Conservation (phyloP, 2,797 vertebrate genomes). For the Caiman crocodilus region DNA sequence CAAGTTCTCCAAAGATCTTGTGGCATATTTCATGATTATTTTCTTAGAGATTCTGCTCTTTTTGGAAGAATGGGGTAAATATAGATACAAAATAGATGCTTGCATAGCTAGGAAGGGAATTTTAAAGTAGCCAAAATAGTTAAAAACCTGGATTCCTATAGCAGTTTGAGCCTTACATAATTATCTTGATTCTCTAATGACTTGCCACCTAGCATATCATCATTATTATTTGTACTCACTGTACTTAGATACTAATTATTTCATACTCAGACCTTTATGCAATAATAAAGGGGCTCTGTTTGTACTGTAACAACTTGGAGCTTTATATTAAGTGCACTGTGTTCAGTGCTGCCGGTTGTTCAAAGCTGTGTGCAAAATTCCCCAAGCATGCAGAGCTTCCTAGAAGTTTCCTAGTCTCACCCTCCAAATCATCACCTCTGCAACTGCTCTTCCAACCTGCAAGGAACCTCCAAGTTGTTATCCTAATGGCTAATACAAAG, state of each 20-base stretch:
- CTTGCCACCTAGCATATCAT: neutral
- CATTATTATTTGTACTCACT: neutral
- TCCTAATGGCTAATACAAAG: neutral
- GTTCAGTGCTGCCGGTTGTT: no score
- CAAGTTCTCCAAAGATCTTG: neutral
- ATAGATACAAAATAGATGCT: rapidly evolving
- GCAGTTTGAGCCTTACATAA: rapidly evolving
- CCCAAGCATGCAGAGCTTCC: no score
- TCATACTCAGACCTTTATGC: no score
- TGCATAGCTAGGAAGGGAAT: neutral
- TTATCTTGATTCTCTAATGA: neutral
- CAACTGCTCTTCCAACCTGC: no score
- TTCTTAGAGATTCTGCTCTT: neutral
- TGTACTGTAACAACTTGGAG: no score
- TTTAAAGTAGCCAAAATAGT: neutral
- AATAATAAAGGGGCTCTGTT: no score
- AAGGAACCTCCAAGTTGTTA: no score
- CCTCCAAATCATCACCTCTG: no score
- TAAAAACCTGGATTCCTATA: neutral
- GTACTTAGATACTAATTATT: neutral
- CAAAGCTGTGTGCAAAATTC: no score
- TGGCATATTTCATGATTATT: neutral
- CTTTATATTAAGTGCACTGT: no score
- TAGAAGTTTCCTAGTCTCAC: no score
- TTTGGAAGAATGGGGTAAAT: neutral